Evolutionary conservation across 2,797 vertebrate genomes (phyloP).

Genomic region (Falco rusticolus): DNA sequence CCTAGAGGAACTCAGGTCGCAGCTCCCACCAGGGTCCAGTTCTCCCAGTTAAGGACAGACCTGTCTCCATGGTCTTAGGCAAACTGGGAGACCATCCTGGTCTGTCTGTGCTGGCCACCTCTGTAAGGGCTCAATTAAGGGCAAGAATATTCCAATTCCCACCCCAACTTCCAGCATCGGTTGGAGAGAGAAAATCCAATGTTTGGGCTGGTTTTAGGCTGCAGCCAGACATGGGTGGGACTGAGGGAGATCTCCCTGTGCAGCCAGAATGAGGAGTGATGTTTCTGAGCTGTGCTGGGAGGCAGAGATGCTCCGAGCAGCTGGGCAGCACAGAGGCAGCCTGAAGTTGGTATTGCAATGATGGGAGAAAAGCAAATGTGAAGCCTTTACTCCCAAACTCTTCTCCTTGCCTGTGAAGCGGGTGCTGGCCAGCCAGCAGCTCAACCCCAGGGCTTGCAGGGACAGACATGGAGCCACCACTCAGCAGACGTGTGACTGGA

Average conservation of each 20-base stretch:
- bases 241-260: background rate
- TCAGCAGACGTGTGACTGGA: background rate
- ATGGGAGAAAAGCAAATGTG: background rate
- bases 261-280: background rate
- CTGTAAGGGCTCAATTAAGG: background rate
- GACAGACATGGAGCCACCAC: rapidly evolving
- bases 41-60: background rate
- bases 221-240: background rate
- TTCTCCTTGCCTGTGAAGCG: background rate
- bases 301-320: background rate
- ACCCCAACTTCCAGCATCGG: background rate
- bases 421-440: background rate
- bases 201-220: background rate
- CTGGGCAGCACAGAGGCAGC: background rate
- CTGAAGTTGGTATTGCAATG: background rate
- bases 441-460: background rate
- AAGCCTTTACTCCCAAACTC: background rate
- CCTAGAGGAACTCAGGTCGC: background rate
- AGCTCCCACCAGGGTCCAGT: background rate
- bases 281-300: background rate
- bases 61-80: background rate
- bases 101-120: background rate
- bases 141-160: background rate
- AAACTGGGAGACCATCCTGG: background rate
- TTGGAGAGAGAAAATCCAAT: background rate